These are phyloP conservation scores for Orchestes rusci DNA, from an alignment of 2,888 invertebrate species.

Conservation along the genomic window DNA sequence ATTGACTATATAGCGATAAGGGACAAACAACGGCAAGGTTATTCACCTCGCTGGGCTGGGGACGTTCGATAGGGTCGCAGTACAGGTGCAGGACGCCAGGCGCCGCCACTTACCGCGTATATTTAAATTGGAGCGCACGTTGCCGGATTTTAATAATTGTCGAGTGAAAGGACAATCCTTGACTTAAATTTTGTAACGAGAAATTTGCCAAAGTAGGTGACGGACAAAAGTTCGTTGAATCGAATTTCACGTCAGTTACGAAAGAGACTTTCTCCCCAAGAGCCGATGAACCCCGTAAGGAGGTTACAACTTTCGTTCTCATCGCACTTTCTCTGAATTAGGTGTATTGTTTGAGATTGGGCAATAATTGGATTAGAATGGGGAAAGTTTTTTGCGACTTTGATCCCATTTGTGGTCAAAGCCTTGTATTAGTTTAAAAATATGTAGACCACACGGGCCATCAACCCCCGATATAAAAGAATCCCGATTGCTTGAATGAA, in stretches of 20 bases:
- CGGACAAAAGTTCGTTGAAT: slow-evolving; percentile 12
- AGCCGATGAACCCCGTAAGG: slow-evolving; percentile 13
- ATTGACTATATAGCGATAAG: neutral
- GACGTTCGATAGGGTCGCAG: slow-evolving; percentile 14
- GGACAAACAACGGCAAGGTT: slow-evolving; percentile 9
- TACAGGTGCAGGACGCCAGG: slow-evolving; percentile 33
- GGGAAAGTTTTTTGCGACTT: slow-evolving; percentile 6
- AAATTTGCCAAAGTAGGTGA: slow-evolving; percentile 14
- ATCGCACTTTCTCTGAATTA: slow-evolving; percentile 17
- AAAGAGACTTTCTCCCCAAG: slow-evolving; percentile 17
- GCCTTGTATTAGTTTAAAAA: no score
- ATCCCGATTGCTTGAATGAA: no score
- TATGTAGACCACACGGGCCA: no score
- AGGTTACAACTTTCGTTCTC: slow-evolving; percentile 21
- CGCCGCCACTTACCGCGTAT: slow-evolving; percentile 30
- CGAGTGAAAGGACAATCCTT: no score
- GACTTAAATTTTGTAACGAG: slow-evolving; percentile 13
- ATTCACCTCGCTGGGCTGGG: slow-evolving; percentile 10
- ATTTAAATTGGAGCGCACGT: slow-evolving; percentile 9
- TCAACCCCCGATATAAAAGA: no score
- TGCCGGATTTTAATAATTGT: no score
- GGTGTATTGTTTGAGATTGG: slow-evolving; percentile 14
- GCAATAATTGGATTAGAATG: slow-evolving; percentile 11
- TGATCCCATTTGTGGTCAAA: no score
- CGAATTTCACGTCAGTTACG: slow-evolving; percentile 17